phyloP scores from a whole-genome alignment of 2,888 invertebrate species.

The Platycheirus albimanus region DNA sequence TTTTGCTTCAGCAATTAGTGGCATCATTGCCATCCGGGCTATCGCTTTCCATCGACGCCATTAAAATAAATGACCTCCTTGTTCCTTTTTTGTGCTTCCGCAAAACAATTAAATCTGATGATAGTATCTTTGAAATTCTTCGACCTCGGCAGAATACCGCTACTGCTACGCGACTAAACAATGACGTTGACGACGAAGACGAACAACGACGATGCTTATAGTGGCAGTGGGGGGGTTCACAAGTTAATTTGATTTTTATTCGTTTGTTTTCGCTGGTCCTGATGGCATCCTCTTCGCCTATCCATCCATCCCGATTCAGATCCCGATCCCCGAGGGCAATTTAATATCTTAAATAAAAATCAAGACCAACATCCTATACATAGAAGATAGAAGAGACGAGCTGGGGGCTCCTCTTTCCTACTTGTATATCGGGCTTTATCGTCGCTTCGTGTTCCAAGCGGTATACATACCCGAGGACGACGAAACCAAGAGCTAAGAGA shows the following conservation, averaged over 20 bases:
- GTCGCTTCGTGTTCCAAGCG: constrained; percentile 43
- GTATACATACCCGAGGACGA: too few relatives aligned
- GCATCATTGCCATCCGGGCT: constrained; percentile 67
- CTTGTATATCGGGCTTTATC: constrained; percentile 66
- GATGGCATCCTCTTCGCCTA: constrained; percentile 25
- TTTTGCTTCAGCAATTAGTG: constrained; percentile 61
- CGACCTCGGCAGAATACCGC: background rate
- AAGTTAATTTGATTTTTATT: constrained; percentile 74
- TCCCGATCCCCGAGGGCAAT: constrained; percentile 55
- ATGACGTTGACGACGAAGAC: background rate
- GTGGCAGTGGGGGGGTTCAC: constrained; percentile 37
- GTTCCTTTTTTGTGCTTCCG: constrained; percentile 59
- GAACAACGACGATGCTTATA: background rate
- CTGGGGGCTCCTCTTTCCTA: too few relatives aligned
- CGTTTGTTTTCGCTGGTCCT: constrained; percentile 58
- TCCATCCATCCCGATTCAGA: constrained; percentile 40
- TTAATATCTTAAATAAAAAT: constrained; percentile 73
- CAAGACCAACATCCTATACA: constrained; percentile 31
- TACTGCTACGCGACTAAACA: background rate
- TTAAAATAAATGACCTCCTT: constrained; percentile 69
- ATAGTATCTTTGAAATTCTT: constrained; percentile 48
- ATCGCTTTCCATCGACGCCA: constrained; percentile 66
- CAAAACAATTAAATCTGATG: constrained; percentile 65
- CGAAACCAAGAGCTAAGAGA: too few relatives aligned
- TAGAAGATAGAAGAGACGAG: constrained; percentile 1